phyloP scores from a whole-genome alignment of 2,888 invertebrate genomes.

The Trilocha varians region DNA sequence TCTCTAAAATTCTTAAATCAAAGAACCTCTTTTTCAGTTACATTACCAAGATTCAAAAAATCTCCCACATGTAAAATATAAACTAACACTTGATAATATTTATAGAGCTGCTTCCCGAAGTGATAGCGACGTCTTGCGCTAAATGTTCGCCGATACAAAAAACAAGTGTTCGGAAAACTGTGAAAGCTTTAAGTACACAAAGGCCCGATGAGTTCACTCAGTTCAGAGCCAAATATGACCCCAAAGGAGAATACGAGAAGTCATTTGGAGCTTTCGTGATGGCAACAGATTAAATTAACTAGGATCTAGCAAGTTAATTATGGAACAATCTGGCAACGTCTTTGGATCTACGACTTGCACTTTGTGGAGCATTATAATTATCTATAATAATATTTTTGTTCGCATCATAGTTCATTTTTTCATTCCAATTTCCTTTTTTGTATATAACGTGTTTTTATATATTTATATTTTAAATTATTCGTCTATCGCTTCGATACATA shows the following conservation, averaged over 20 bases:
- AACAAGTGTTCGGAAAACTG: slow-evolving; percentile 36
- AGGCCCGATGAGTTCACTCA: slow-evolving; percentile 35
- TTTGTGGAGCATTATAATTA: slow-evolving; percentile 38
- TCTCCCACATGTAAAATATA: neutral
- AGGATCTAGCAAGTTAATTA: neutral
- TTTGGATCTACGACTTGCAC: slow-evolving; percentile 5
- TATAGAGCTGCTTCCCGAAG: slow-evolving; percentile 51
- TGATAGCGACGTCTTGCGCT: slow-evolving; percentile 45
- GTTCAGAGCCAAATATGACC: slow-evolving; percentile 47
- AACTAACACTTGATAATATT: slow-evolving; percentile 1
- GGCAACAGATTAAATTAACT: slow-evolving; percentile 21
- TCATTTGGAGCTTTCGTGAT: slow-evolving; percentile 39
- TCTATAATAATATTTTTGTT: neutral
- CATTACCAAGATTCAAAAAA: neutral
- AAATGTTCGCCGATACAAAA: slow-evolving; percentile 48
- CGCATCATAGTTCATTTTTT: no score
- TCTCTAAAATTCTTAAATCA: no score
- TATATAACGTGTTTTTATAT: no score
- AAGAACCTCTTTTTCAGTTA: neutral
- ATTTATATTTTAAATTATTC: no score
- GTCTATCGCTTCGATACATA: no score
- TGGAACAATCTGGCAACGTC: neutral
- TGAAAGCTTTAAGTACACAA: slow-evolving; percentile 40
- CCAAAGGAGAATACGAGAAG: slow-evolving; percentile 42
- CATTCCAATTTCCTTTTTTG: no score